Conservation (phyloP, 2,113 vertebrate species). For the Pavo muticus region DNA sequence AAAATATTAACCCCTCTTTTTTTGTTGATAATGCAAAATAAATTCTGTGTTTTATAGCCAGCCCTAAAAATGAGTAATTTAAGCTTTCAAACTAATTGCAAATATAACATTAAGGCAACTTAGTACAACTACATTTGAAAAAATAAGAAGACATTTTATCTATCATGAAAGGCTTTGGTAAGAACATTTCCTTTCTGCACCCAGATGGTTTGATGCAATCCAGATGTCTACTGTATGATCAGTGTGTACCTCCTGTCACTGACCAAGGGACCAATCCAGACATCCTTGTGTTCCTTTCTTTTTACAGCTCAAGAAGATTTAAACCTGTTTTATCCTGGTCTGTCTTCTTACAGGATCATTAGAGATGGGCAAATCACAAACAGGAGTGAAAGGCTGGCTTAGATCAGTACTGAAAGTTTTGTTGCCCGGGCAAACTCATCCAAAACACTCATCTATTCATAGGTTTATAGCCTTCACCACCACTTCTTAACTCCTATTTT, state of each 20-base stretch:
- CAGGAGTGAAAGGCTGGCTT: neutral
- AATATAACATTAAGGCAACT: conserved; percentile 2
- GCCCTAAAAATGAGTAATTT: neutral
- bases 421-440: neutral
- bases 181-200: conserved; percentile 30
- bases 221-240: conserved; percentile 51
- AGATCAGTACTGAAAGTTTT: neutral
- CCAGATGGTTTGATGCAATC: conserved; percentile 19
- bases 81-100: neutral
- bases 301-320: conserved; percentile 15
- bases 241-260: conserved; percentile 36
- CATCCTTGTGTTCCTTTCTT: conserved; percentile 15
- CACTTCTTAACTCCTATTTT: neutral
- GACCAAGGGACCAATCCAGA: conserved; percentile 28
- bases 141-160: conserved; percentile 11
- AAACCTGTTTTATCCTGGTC: conserved; percentile 11
- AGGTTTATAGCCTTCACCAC: neutral
- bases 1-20: neutral
- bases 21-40: neutral
- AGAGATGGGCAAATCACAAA: neutral
- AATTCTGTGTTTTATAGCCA: neutral
- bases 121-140: neutral
- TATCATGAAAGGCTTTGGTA: conserved; percentile 14
- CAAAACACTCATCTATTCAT: neutral
- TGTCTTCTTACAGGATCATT: neutral